These are phyloP conservation scores for Ianthella basta DNA, from an alignment of 37 sponge, comb jelly and placozoan species.

Conservation along the genomic window DNA sequence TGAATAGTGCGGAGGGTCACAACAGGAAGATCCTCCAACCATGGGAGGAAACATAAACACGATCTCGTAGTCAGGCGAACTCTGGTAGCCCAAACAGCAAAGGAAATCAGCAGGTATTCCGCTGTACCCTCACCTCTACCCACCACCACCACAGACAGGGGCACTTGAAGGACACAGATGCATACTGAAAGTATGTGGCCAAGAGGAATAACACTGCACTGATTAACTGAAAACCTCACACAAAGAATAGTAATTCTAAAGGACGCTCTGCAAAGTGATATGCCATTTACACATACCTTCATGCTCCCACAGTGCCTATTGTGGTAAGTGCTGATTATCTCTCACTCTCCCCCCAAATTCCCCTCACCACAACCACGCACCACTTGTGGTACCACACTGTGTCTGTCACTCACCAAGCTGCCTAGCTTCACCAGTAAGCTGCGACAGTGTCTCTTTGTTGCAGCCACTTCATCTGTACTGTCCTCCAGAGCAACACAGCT, in stretches of 20 bases:
- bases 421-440: conserved; percentile 63
- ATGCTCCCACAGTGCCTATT: neutral
- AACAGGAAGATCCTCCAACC: no score
- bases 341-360: conserved; percentile 9
- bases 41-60: no score
- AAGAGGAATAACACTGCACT: no score
- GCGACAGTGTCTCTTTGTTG: conserved; percentile 61
- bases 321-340: neutral
- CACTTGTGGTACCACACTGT: neutral
- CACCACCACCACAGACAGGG: no score
- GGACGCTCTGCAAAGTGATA: neutral
- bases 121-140: no score
- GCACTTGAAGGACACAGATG: no score
- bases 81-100: no score
- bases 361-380: no score
- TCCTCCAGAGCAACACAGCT: conserved; percentile 25
- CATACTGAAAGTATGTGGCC: no score
- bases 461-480: conserved; percentile 55
- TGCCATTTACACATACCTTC: neutral
- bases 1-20: no score
- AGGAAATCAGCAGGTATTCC: no score
- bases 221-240: neutral
- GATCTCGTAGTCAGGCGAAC: no score
- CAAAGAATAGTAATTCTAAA: neutral
- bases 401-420: conserved; percentile 48